phyloP scores from a whole-genome alignment of 2,797 vertebrate genomes.

The Pangasius sanitwongsei region DNA sequence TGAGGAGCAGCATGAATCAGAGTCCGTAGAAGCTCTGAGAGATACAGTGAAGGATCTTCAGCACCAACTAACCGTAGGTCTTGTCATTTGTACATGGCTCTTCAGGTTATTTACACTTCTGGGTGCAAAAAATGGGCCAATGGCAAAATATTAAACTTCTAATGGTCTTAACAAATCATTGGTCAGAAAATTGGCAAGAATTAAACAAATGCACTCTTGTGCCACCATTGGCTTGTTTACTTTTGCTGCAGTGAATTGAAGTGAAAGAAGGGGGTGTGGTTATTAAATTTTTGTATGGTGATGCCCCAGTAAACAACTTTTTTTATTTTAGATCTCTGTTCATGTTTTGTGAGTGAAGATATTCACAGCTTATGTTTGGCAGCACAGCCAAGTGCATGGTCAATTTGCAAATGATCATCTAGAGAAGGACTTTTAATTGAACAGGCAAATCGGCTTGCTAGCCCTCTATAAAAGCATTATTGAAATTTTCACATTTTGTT shows the following conservation, averaged over 20 bases:
- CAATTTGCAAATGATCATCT: neutral
- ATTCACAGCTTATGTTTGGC: neutral
- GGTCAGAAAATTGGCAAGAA: too few species aligned
- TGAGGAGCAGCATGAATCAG: conserved; percentile 79
- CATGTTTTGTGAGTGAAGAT: neutral
- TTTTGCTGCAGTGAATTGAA: too few species aligned
- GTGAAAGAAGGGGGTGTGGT: too few species aligned
- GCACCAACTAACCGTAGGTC: conserved; percentile 81
- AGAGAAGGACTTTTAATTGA: neutral
- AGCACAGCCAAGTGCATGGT: neutral
- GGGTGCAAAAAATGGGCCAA: too few species aligned
- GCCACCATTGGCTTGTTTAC: too few species aligned
- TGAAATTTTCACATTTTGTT: too few species aligned
- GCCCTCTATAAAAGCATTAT: neutral
- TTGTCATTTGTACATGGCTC: neutral
- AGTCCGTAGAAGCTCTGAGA: conserved; percentile 71
- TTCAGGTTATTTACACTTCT: too few species aligned
- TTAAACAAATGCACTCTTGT: too few species aligned
- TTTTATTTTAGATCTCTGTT: neutral
- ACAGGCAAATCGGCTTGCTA: neutral
- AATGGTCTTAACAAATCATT: too few species aligned
- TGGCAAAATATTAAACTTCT: too few species aligned
- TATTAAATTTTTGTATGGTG: too few species aligned
- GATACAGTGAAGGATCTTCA: conserved; percentile 81
- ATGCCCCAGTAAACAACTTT: neutral